phyloP scores from a whole-genome alignment of 1,140 invertebrate species.

The Riptortus pedestris region DNA sequence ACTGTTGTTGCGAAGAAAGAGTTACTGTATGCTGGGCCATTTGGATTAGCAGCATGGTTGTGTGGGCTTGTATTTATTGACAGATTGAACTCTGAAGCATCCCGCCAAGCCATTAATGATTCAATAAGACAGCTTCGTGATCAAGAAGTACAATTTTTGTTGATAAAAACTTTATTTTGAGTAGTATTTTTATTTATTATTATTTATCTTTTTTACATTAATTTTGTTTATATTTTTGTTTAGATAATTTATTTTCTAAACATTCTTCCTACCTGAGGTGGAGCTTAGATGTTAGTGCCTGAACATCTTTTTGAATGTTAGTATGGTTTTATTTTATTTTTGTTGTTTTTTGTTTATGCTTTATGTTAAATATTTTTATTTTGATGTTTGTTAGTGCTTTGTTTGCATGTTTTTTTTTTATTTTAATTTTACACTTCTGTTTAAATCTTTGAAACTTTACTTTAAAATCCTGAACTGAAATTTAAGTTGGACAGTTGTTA shows the following conservation, averaged over 20 bases:
- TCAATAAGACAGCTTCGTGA: conserved; percentile 62
- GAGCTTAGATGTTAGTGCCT: not conserved
- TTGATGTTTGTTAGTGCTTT: not conserved
- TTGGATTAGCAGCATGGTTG: conserved; percentile 47
- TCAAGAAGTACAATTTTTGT: conserved; percentile 43
- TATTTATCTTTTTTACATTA: conserved; percentile 10
- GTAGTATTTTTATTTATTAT: conserved; percentile 7
- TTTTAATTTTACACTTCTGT: too few species aligned
- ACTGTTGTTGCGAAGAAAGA: conserved; percentile 48
- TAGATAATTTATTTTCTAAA: conserved; percentile 6
- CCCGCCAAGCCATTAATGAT: conserved; percentile 60
- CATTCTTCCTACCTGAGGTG: not conserved
- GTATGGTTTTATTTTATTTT: conserved; percentile 19
- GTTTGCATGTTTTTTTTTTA: too few species aligned
- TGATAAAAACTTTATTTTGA: not conserved
- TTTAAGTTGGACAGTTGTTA: too few species aligned
- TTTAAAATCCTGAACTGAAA: too few species aligned
- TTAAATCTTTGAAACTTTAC: too few species aligned
- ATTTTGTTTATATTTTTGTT: conserved; percentile 20
- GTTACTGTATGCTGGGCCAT: conserved; percentile 46
- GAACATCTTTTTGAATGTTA: conserved; percentile 11
- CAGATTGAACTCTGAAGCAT: conserved; percentile 67
- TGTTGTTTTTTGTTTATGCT: not conserved
- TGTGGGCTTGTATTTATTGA: conserved; percentile 50
- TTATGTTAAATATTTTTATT: not conserved